Evolutionary conservation across 2,113 vertebrate species (phyloP).

Genomic region (Dromaius novaehollandiae): DNA sequence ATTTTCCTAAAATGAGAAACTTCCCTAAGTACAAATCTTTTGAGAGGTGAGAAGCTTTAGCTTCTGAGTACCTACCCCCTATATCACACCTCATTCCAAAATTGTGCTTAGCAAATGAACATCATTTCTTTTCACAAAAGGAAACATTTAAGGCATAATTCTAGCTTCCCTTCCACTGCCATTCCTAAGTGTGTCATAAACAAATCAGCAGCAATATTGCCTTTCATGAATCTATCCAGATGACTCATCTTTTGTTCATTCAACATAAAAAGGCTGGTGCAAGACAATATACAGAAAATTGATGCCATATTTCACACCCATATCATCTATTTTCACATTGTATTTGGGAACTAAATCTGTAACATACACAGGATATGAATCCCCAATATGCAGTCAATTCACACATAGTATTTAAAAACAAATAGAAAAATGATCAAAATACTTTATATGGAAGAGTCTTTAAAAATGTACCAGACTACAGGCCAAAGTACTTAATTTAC

Average conservation of each 20-base stretch:
- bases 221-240: background rate
- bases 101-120: background rate
- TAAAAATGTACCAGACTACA: background rate
- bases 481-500: background rate
- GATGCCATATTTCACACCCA: background rate
- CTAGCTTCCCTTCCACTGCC: background rate
- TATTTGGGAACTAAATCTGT: background rate
- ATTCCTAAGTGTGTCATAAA: background rate
- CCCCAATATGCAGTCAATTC: background rate
- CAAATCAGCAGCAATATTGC: background rate
- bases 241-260: background rate
- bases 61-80: background rate
- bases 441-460: background rate
- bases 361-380: background rate
- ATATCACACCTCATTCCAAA: background rate
- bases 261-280: background rate
- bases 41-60: background rate
- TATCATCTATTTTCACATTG: background rate
- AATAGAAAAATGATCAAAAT: background rate
- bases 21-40: background rate
- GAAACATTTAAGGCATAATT: background rate
- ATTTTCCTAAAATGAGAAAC: background rate
- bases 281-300: background rate
- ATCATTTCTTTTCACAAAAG: background rate
- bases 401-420: background rate